phyloP scores from a whole-genome alignment of 2,888 invertebrate genomes.

The Diadegma fenestrale region DNA sequence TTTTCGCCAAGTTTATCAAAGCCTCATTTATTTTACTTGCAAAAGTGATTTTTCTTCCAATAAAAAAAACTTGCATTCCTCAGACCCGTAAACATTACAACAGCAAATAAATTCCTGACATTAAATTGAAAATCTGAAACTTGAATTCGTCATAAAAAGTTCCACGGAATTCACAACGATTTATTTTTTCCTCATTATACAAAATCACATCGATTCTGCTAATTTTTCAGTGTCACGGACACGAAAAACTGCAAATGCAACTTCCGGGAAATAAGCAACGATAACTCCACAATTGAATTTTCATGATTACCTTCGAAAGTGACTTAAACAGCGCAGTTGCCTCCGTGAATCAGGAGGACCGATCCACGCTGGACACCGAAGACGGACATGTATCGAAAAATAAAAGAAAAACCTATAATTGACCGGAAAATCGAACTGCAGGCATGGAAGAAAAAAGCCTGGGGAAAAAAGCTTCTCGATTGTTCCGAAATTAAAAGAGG shows the following conservation, averaged over 20 bases:
- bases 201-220: too few species aligned
- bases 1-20: slow-evolving; percentile 1
- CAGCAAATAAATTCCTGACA: background rate
- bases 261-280: too few species aligned
- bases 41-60: background rate
- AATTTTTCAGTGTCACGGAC: too few species aligned
- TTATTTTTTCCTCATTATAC: too few species aligned
- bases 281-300: too few species aligned
- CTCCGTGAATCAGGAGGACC: too few species aligned
- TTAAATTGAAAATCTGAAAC: background rate
- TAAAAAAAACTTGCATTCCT: background rate
- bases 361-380: background rate
- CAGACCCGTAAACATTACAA: background rate
- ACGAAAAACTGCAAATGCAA: too few species aligned
- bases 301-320: too few species aligned
- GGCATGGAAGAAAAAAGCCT: background rate
- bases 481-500: background rate
- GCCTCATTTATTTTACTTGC: background rate
- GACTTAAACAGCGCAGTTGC: too few species aligned
- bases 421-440: background rate
- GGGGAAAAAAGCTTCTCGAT: background rate
- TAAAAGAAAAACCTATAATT: background rate
- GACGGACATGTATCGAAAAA: background rate
- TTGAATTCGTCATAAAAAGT: background rate
- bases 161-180: too few species aligned